Evolutionary conservation across 2,888 invertebrate genomes (phyloP), one percentile per base, ranked within the genome.

Genomic region (Andrena trimmerana): DNA sequence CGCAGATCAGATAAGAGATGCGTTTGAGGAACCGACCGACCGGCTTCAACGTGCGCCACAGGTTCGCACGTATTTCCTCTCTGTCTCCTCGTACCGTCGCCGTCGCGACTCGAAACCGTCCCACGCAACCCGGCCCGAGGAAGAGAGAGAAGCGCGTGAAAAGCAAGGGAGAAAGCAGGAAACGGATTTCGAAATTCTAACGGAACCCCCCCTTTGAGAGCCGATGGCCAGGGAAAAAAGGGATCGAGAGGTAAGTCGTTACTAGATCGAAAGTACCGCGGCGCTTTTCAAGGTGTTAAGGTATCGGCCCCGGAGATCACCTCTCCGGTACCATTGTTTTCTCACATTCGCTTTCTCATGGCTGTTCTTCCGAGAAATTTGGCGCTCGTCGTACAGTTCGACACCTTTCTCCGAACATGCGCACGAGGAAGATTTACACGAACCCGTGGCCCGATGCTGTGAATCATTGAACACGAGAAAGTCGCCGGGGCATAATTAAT

Each of bases 1-100:
- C 87, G 86, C 90, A 84, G 88, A 92, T 92, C 92, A 91, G 92
- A 92, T 92, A 92, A 92, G 90, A 75, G 85, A 84, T 82, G 83
- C 90, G 91, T 93, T 92, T 92, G 92, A 92, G 89, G 90, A 89
- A 90, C 90, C 92, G 90, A 86, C 88, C 89, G 85, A 84, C 68
- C 83, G 78, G 78, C 81, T 78, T 81, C 80, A 78, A 81, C 84
- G 66, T 78, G 80, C 24, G 57, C 76, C 54, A 13, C 68, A 79
- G 88, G 86, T 90, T 91, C 91, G 90, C 91, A 92, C 91, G 91
- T 87, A 90, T 91, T 90, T 90, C 83, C 90, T 89, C 83, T 74
- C 84, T 76, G 81, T 80, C 83, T 75, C 81, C 74, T 81, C 50
- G 16, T 31, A 50, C 8, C 29, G 67, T 16, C 52, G 31, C 20